Conservation (phyloP, 2,113 vertebrate genomes). For the Probosciger aterrimus region DNA sequence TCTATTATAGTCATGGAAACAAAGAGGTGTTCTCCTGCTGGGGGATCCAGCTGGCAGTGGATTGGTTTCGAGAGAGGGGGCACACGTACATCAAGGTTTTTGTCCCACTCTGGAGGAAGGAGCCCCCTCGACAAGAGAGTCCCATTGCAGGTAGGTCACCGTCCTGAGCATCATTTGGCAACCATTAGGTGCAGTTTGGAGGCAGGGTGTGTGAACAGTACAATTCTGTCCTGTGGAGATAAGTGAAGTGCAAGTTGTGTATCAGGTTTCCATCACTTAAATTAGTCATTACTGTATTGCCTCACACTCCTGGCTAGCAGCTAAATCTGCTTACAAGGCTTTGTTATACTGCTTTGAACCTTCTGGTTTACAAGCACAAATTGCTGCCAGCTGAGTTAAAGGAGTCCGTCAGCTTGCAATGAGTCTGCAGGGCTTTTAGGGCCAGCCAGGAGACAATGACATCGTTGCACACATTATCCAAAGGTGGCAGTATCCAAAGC, state of each 20-base stretch:
- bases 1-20: slow-evolving; percentile 83
- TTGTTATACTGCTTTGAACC: background rate
- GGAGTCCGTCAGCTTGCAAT: background rate
- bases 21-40: slow-evolving; percentile 89
- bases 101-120: slow-evolving; percentile 90
- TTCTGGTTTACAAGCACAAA: background rate
- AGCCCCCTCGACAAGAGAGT: slow-evolving; percentile 78
- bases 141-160: slow-evolving; percentile 82
- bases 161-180: background rate
- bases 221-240: background rate
- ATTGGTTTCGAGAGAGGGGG: slow-evolving; percentile 88
- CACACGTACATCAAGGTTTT: slow-evolving; percentile 89
- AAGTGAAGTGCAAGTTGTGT: background rate
- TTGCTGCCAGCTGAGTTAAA: background rate
- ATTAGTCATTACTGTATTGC: background rate
- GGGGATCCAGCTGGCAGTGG: slow-evolving; percentile 88
- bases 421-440: background rate
- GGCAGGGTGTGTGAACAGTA: background rate
- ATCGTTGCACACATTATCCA: background rate
- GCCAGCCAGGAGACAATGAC: background rate
- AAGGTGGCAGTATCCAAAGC: accelerated
- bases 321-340: background rate
- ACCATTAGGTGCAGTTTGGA: background rate
- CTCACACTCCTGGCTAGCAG: background rate
- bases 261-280: background rate